Percentiles rank a stretch among this genome's conserved stretches.
Conservation (phyloP, 2,113 vertebrate genomes). For the Paracanthobrama guichenoti region DNA sequence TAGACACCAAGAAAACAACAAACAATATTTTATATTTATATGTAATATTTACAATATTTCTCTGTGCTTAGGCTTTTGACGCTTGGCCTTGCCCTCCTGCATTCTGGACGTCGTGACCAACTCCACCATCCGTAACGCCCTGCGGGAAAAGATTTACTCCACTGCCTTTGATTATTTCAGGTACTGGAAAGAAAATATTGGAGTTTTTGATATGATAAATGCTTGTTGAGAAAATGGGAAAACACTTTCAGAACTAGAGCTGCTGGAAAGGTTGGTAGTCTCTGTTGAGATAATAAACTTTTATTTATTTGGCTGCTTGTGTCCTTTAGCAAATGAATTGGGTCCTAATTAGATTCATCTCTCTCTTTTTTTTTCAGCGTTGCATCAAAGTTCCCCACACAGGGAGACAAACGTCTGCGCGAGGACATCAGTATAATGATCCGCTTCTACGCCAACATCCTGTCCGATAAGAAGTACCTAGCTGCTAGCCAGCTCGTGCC, state of each 20-base stretch:
- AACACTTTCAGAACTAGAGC: not conserved
- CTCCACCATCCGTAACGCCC: slow-evolving; percentile 91
- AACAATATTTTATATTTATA: too few species aligned
- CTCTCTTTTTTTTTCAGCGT: slow-evolving; percentile 71
- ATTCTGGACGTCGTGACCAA: slow-evolving; percentile 95
- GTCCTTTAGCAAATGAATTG: not conserved
- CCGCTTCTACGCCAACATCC: slow-evolving; percentile 96
- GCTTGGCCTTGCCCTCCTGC: slow-evolving; percentile 90
- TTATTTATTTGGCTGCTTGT: not conserved
- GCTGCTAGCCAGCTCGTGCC: slow-evolving; percentile 93
- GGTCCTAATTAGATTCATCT: not conserved
- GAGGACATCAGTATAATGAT: slow-evolving; percentile 95
- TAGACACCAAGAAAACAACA: not conserved
- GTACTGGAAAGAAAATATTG: slow-evolving; percentile 63
- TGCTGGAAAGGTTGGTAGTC: not conserved
- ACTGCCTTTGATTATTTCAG: slow-evolving; percentile 99
- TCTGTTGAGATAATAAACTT: not conserved
- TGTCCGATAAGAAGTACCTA: slow-evolving; percentile 98
- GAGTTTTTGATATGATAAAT: not conserved
- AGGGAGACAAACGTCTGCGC: slow-evolving; percentile 89
- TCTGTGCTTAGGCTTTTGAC: slow-evolving; percentile 83
- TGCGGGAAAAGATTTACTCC: slow-evolving; percentile 98
- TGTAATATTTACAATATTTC: not conserved
- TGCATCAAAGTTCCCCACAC: slow-evolving; percentile 91
- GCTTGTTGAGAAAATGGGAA: not conserved